A percentile compares a stretch with the other conserved stretches of the same genome.
phyloP scores from a whole-genome alignment of 1,140 invertebrate genomes.

The Pantala flavescens region DNA sequence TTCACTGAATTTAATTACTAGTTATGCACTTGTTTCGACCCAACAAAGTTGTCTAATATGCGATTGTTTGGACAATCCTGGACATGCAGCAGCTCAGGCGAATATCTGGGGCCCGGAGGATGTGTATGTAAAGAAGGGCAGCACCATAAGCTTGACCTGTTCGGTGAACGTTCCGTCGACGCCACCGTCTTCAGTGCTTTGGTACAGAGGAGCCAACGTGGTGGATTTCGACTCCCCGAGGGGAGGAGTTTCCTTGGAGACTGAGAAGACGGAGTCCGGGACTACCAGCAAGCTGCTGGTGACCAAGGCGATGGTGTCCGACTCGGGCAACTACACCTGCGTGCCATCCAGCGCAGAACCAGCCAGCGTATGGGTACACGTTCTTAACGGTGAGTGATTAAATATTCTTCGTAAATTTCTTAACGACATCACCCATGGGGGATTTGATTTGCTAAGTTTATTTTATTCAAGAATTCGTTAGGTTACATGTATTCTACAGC shows the following conservation, averaged over 20 bases:
- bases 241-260: conserved; percentile 77
- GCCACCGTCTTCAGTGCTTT: conserved; percentile 62
- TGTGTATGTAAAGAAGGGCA: conserved; percentile 80
- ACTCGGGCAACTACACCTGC: conserved; percentile 84
- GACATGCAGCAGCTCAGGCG: conserved; percentile 65
- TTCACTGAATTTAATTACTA: background rate
- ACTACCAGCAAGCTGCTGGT: conserved; percentile 81
- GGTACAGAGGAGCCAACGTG: conserved; percentile 69
- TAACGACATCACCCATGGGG: too few species aligned
- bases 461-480: too few species aligned
- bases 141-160: conserved; percentile 79
- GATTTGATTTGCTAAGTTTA: too few species aligned
- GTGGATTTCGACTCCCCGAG: conserved; percentile 78
- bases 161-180: conserved; percentile 78
- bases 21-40: background rate
- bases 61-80: conserved; percentile 31
- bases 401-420: background rate
- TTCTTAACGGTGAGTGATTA: conserved; percentile 66
- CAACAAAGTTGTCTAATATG: background rate
- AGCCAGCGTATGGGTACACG: conserved; percentile 76
- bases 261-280: conserved; percentile 76
- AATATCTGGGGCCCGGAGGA: conserved; percentile 75
- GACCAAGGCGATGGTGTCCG: conserved; percentile 69
- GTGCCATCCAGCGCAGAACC: conserved; percentile 77
- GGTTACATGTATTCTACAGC: too few species aligned